Conservation (phyloP, 2,888 invertebrate species). For the Coenonympha glycerion region DNA sequence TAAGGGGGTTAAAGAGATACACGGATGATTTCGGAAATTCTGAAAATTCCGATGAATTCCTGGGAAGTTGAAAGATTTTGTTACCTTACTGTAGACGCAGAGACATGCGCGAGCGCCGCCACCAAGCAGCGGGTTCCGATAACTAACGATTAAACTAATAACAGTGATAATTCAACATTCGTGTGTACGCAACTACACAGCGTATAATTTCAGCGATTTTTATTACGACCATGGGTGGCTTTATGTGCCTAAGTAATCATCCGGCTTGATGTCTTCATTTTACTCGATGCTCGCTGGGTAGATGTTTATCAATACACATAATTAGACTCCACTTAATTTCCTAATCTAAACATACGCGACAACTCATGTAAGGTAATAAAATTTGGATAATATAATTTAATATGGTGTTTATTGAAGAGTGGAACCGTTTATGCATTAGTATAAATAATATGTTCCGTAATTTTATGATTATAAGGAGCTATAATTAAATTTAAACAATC, state of each 20-base stretch:
- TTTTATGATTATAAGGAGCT: neutral
- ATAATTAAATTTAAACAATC: too few relatives aligned
- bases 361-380: constrained; percentile 10
- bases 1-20: neutral
- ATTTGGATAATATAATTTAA: constrained; percentile 13
- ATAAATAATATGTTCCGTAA: neutral
- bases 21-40: neutral
- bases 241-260: constrained; percentile 35
- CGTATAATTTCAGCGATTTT: constrained; percentile 66
- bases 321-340: constrained; percentile 17
- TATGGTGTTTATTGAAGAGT: constrained; percentile 7
- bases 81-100: neutral
- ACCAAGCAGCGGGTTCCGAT: constrained; percentile 39
- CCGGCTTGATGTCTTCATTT: constrained; percentile 49
- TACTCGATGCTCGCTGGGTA: constrained; percentile 33
- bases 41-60: neutral
- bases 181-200: constrained; percentile 47
- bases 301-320: constrained; percentile 34
- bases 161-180: constrained; percentile 55
- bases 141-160: constrained; percentile 62
- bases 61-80: neutral
- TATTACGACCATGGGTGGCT: constrained; percentile 58
- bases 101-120: constrained; percentile 30
- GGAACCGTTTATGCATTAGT: neutral
- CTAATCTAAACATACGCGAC: constrained; percentile 22